phyloP scores from a whole-genome alignment of 1,140 invertebrate species.

The Drosophila subobscura region DNA sequence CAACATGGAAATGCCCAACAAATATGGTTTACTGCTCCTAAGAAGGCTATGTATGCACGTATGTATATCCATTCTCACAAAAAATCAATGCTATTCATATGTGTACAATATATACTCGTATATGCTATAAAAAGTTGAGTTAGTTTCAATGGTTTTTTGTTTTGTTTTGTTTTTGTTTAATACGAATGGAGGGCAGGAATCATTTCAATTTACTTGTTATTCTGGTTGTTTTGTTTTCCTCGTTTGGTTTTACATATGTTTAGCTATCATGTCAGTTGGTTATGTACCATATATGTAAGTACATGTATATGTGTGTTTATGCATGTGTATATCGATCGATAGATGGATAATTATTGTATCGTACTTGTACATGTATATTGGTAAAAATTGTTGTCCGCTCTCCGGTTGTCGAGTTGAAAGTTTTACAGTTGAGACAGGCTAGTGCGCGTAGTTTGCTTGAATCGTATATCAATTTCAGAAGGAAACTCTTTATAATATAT shows the following conservation, averaged over 20 bases:
- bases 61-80: constrained; percentile 54
- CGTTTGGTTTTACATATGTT: constrained; percentile 46
- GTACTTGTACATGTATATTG: constrained; percentile 73
- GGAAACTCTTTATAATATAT: constrained; percentile 66
- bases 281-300: constrained; percentile 11
- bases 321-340: constrained; percentile 31
- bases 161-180: constrained; percentile 55
- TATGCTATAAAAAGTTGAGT: constrained; percentile 78
- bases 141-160: constrained; percentile 79
- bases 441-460: constrained; percentile 57
- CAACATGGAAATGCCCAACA: constrained; percentile 38
- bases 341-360: constrained; percentile 56
- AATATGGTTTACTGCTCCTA: constrained; percentile 35
- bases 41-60: constrained; percentile 46
- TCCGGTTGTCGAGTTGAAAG: constrained; percentile 9
- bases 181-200: constrained; percentile 83
- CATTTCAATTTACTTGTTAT: constrained; percentile 81
- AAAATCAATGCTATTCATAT: constrained; percentile 70
- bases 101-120: constrained; percentile 36
- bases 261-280: constrained; percentile 51
- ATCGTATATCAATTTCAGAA: constrained; percentile 49
- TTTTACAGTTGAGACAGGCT: constrained; percentile 40
- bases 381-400: constrained; percentile 63
- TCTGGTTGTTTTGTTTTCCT: constrained; percentile 48
- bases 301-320: too few relatives aligned